Percentiles rank a stretch among this genome's conserved stretches.
phyloP scores from a whole-genome alignment of 2,797 vertebrate species.

The Babyrousa celebensis region DNA sequence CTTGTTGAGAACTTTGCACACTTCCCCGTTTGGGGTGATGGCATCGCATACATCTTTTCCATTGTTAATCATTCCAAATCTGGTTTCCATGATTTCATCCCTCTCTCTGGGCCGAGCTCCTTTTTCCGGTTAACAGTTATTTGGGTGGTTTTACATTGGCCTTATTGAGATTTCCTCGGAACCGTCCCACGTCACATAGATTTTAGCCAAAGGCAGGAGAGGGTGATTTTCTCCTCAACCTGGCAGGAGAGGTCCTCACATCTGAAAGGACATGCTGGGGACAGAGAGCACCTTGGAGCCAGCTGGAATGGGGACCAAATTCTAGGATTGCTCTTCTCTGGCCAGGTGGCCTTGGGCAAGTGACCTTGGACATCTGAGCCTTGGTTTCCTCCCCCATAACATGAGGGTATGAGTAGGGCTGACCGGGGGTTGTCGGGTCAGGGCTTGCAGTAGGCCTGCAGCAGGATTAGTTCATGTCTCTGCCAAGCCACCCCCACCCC shows the following conservation, averaged over 20 bases:
- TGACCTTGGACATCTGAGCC: background rate
- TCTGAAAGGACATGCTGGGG: background rate
- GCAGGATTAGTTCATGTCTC: background rate
- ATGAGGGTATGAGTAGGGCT: background rate
- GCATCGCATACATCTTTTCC: constrained; percentile 55
- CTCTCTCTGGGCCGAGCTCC: background rate
- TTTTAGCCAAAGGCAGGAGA: background rate
- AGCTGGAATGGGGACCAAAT: background rate
- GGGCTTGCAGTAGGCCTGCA: background rate
- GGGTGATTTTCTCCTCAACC: background rate
- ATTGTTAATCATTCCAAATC: background rate
- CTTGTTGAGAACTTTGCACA: background rate
- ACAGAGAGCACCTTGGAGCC: background rate
- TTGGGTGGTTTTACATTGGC: background rate
- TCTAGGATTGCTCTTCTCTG: background rate
- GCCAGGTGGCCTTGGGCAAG: background rate
- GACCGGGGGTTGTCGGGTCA: background rate
- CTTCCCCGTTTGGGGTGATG: background rate
- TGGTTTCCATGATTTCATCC: constrained; percentile 42
- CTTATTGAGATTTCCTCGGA: background rate
- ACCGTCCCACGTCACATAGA: background rate
- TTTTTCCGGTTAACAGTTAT: background rate
- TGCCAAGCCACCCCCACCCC: too few relatives aligned
- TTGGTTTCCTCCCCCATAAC: background rate
- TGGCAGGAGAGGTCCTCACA: rapidly evolving